A percentile compares a stretch with the other conserved stretches of the same genome.
phyloP scores from a whole-genome alignment of 2,888 invertebrate genomes.

The Drosophila infuscata region DNA sequence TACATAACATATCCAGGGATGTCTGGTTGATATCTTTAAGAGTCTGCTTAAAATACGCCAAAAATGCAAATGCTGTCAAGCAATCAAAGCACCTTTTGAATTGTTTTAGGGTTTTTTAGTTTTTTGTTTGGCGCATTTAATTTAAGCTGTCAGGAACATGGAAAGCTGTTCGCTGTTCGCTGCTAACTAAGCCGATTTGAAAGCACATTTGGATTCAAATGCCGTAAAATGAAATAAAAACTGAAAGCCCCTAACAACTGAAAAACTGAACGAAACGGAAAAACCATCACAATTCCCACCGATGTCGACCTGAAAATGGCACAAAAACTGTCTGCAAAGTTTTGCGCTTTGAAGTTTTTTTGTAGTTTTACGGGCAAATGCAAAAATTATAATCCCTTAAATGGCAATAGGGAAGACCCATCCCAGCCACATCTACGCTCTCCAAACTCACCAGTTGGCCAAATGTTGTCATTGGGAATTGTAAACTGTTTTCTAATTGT shows the following conservation, averaged over 20 bases:
- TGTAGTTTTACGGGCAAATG: constrained; percentile 48
- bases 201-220: constrained; percentile 80
- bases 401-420: constrained; percentile 53
- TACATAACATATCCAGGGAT: neutral
- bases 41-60: constrained; percentile 17
- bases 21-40: neutral
- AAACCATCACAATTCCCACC: constrained; percentile 39
- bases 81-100: constrained; percentile 65
- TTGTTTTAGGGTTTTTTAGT: constrained; percentile 7
- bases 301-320: constrained; percentile 51
- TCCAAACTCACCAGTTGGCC: constrained; percentile 16
- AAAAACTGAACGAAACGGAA: constrained; percentile 51
- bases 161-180: constrained; percentile 66
- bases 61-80: constrained; percentile 38
- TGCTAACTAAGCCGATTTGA: constrained; percentile 77
- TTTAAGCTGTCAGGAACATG: constrained; percentile 70
- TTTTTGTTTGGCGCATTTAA: constrained; percentile 63
- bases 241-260: constrained; percentile 25
- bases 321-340: constrained; percentile 78
- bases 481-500: constrained; percentile 38
- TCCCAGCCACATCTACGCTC: constrained; percentile 21
- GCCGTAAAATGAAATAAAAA: constrained; percentile 68
- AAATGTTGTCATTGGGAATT: constrained; percentile 30
- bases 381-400: constrained; percentile 78
- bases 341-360: constrained; percentile 56